Evolutionary conservation across 2,113 vertebrate species (phyloP).

Genomic region (Prinia subflava): DNA sequence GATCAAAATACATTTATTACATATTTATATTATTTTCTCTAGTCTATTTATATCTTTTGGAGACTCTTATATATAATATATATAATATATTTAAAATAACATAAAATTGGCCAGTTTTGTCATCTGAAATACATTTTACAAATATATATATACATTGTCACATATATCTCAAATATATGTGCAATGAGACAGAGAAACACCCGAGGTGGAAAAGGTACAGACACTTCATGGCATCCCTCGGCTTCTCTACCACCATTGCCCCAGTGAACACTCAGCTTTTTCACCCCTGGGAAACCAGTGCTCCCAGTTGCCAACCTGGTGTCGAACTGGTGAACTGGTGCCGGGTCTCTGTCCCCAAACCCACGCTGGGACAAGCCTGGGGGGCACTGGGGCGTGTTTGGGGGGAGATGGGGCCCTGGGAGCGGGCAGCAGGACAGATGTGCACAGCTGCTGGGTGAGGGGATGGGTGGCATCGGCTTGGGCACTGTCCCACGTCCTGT

Average conservation of each 20-base stretch:
- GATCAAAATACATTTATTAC: conserved; percentile 77
- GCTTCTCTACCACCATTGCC: neutral
- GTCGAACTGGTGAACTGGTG: neutral
- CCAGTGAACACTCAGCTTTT: neutral
- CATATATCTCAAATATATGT: conserved; percentile 63
- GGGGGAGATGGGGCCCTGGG: neutral
- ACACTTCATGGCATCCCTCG: conserved; percentile 19
- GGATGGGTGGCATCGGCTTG: neutral
- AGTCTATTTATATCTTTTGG: conserved; percentile 70
- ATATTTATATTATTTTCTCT: conserved; percentile 68
- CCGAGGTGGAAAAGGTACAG: conserved; percentile 42
- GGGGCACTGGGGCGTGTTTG: neutral
- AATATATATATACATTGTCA: conserved; percentile 65
- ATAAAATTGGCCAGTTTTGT: conserved; percentile 71
- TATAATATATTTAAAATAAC: conserved; percentile 75
- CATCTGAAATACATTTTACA: conserved; percentile 75
- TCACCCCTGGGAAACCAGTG: conserved; percentile 1
- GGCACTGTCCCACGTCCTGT: neutral
- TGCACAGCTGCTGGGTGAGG: neutral
- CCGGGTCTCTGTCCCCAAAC: neutral
- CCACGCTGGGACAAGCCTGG: fast-evolving
- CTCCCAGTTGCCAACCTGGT: conserved; percentile 12
- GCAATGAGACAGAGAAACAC: conserved; percentile 62
- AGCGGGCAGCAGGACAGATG: neutral
- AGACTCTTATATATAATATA: conserved; percentile 67